Conservation (phyloP, 2,113 vertebrate species). For the Pimephales promelas region DNA sequence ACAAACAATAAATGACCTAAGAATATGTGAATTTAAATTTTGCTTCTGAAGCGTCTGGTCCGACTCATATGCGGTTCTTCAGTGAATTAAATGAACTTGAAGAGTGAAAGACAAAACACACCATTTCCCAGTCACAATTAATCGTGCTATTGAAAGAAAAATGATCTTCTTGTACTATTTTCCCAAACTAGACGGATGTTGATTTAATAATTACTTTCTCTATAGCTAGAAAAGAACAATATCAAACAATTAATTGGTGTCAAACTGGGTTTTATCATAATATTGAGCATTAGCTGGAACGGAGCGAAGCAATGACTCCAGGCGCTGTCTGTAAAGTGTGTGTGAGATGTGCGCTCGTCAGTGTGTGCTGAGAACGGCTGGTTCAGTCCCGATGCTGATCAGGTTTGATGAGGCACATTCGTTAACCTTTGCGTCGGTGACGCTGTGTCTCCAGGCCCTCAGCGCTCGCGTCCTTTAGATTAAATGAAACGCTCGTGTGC, state of each 20-base stretch:
- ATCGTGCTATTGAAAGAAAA: neutral
- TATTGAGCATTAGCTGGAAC: neutral
- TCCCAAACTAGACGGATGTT: neutral
- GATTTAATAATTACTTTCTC: neutral
- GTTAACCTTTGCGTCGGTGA: conserved; percentile 78
- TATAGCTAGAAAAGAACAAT: neutral
- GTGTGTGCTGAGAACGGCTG: conserved; percentile 47
- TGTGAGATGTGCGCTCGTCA: neutral
- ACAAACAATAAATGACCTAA: too few relatives aligned
- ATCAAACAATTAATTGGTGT: neutral
- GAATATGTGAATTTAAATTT: too few relatives aligned
- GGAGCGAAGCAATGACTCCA: neutral
- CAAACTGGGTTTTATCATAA: neutral
- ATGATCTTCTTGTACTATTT: neutral
- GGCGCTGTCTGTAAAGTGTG: neutral
- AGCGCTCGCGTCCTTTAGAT: conserved; percentile 61
- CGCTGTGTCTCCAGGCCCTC: conserved; percentile 61
- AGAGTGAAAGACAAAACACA: neutral
- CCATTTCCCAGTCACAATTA: neutral
- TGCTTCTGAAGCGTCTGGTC: neutral
- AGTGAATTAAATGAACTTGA: neutral
- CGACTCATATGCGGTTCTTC: neutral
- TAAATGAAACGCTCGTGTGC: conserved; percentile 59
- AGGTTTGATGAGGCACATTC: conserved; percentile 74
- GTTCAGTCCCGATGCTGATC: conserved; percentile 64